Base-by-base conservation (phyloP, 1,140 invertebrate species). In the Hypsibius dujardini region DNA sequence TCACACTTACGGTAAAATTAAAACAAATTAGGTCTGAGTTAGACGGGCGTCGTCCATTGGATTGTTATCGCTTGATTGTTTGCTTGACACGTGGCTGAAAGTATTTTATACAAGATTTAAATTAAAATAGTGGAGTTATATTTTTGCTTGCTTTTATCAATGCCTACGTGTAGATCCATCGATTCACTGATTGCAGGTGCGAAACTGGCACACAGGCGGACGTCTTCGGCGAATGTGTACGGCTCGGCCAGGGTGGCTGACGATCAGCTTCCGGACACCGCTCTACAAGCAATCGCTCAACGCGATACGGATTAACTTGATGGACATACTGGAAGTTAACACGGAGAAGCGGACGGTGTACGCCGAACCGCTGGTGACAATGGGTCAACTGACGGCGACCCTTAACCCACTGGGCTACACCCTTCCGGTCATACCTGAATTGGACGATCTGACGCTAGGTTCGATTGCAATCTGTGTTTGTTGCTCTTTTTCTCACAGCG, bases 301-400 rank as follows among this genome's bases (percentile, higher is more conserved):
- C 70, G 86, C 87, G 71, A 85, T 91, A 56, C 77, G 86, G 46
- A 82, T 90, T 1, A 85, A 90, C 76, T 79, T 91, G 46, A 84
- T 88, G 1, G 88, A 90, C 75, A 84, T 92, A 47, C 76, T 92
- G 12, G 83, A 87, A 73, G 80, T 89, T 7, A 83, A 90, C 77
- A 80, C 77, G 1, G 75, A 85, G 42, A 83, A 83, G 74, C 80
- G 84, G 81, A 86, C 86, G 28, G 85, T 90, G 0, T 79, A 83
- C 42, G 87, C 87, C 45, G 88, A 90, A 77, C 89, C 89, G 0
- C 76, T 89, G 72, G 88, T 88, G 1, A 87, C 84, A 2, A 90
- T 91, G 87, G 88, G 88, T 1, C 88, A 90, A 76, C 78, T 90
- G 7, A 87, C 87, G 59, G 82, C 84, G 50, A 85, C 84, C 1